phyloP scores from a whole-genome alignment of 2,113 vertebrate species.

The Cathartes aura region DNA sequence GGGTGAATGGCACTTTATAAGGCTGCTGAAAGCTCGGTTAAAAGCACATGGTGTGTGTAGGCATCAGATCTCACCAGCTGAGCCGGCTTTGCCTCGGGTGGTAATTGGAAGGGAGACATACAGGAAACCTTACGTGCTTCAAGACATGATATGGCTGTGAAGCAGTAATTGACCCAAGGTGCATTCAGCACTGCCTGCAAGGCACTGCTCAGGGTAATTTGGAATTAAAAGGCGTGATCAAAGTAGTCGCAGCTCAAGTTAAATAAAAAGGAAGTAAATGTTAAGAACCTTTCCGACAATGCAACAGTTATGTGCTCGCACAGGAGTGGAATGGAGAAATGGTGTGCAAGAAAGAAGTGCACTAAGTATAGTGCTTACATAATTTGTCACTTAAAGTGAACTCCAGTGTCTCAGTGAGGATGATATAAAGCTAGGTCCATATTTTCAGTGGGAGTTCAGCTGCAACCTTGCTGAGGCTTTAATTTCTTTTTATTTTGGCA shows the following conservation, averaged over 20 bases:
- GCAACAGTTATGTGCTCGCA: neutral
- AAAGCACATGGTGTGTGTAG: neutral
- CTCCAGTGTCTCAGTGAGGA: neutral
- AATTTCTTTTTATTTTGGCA: neutral
- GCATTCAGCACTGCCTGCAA: neutral
- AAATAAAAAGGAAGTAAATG: neutral
- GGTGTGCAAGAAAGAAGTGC: neutral
- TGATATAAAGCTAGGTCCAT: neutral
- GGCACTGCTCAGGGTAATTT: fast-evolving
- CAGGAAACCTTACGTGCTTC: neutral
- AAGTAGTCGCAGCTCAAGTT: neutral
- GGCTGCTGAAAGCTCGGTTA: neutral
- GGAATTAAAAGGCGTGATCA: neutral
- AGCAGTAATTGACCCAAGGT: neutral
- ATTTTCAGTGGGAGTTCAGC: neutral
- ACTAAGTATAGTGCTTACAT: neutral
- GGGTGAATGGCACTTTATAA: neutral
- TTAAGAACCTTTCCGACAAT: neutral
- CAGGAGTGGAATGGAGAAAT: neutral
- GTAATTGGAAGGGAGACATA: neutral
- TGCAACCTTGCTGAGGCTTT: neutral
- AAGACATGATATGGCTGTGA: neutral
- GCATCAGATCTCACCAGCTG: neutral
- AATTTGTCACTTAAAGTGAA: neutral
- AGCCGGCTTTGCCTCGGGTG: neutral